A percentile compares a stretch with the other conserved stretches of the same genome.
These are phyloP conservation scores for Eupeodes latifasciatus DNA, from an alignment of 2,888 invertebrate species.

Conservation along the genomic window DNA sequence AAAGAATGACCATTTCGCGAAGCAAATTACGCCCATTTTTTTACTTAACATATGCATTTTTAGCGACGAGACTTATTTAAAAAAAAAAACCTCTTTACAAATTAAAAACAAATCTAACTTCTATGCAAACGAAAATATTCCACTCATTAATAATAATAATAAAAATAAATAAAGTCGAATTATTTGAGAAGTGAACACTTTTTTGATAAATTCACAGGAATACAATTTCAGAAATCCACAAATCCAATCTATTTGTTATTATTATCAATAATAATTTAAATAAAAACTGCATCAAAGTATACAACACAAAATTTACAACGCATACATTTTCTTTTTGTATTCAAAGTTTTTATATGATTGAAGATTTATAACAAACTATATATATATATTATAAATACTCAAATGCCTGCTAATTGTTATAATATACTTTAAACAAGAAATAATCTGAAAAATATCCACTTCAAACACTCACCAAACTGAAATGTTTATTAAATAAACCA, in stretches of 20 bases:
- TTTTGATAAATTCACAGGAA: not conserved
- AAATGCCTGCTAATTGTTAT: constrained; percentile 77
- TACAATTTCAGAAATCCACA: not conserved
- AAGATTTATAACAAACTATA: constrained; percentile 77
- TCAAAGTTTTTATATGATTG: constrained; percentile 76
- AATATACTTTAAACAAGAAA: constrained; percentile 72
- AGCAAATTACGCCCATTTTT: too few species aligned
- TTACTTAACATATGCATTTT: too few species aligned
- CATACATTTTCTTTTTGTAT: constrained; percentile 70
- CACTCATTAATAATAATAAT: too few species aligned
- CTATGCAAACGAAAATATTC: too few species aligned
- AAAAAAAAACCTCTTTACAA: too few species aligned
- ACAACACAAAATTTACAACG: constrained; percentile 50
- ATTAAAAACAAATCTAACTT: too few species aligned
- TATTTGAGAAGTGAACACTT: not conserved
- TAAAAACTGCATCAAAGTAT: constrained; percentile 10
- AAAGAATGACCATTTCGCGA: too few species aligned
- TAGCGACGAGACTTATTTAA: too few species aligned
- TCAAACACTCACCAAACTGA: constrained; percentile 75
- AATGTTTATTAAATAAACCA: constrained; percentile 70
- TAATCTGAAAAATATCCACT: constrained; percentile 74
- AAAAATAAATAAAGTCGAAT: not conserved
- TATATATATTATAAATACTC: constrained; percentile 77
- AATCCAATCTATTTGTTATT: not conserved
- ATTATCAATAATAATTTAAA: not conserved